A percentile compares a stretch with the other conserved stretches of the same genome.
These are phyloP conservation scores for Alligator mississippiensis DNA, from an alignment of 2,113 vertebrate species.

Conservation along the genomic window DNA sequence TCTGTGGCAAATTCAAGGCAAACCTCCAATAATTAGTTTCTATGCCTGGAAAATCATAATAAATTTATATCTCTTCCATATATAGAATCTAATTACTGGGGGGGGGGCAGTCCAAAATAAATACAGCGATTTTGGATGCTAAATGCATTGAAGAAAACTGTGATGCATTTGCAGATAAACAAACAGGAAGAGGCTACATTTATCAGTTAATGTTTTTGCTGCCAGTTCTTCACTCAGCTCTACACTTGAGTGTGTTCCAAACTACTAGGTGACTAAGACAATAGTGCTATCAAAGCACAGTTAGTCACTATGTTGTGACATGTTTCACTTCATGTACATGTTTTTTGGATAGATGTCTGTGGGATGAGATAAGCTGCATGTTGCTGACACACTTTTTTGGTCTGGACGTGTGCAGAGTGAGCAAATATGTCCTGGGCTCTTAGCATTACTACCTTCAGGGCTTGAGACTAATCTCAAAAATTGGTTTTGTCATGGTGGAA, in stretches of 20 bases:
- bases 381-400: slow-evolving; percentile 32
- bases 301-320: slow-evolving; percentile 63
- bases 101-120: too few relatives aligned
- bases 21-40: too few relatives aligned
- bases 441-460: neutral
- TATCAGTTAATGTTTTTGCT: neutral
- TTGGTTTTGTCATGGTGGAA: slow-evolving; percentile 7
- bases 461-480: neutral
- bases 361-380: slow-evolving; percentile 53
- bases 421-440: neutral
- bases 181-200: neutral
- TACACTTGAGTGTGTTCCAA: slow-evolving; percentile 52
- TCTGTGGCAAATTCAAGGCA: too few relatives aligned
- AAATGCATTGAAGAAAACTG: neutral
- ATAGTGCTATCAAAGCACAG: slow-evolving; percentile 26
- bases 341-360: slow-evolving; percentile 57
- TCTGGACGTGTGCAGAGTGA: slow-evolving; percentile 3
- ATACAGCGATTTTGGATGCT: neutral
- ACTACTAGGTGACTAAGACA: slow-evolving; percentile 40
- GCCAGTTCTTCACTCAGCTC: slow-evolving; percentile 36
- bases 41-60: too few relatives aligned
- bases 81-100: too few relatives aligned
- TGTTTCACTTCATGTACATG: slow-evolving; percentile 36
- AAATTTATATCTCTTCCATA: too few relatives aligned
- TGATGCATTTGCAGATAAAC: slow-evolving; percentile 6